Percentiles rank a stretch among this genome's conserved stretches.
These are phyloP conservation scores for Pleuronectes platessa DNA, from an alignment of 2,113 vertebrate genomes.

Conservation along the genomic window DNA sequence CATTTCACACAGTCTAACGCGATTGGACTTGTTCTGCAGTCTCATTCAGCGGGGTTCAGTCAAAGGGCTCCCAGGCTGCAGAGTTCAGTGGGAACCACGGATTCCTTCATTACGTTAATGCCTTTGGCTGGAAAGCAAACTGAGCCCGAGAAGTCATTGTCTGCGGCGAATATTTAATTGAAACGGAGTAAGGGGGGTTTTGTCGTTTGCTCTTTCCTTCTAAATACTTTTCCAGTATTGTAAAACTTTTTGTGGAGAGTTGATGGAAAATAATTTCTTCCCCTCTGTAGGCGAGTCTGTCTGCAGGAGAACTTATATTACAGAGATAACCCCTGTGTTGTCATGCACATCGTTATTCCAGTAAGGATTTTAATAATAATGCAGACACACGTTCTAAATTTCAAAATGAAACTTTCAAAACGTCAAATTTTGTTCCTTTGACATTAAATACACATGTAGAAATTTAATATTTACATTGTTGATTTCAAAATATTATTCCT, in stretches of 20 bases:
- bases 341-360: background rate
- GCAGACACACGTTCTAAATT: background rate
- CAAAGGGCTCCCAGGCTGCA: slow-evolving; percentile 49
- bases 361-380: no score
- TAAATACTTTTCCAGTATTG: slow-evolving; percentile 37
- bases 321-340: background rate
- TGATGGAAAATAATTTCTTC: background rate
- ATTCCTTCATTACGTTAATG: slow-evolving; percentile 68
- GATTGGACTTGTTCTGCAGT: slow-evolving; percentile 54
- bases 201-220: slow-evolving; percentile 50
- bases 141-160: slow-evolving; percentile 59
- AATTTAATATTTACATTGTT: no score
- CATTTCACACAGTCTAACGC: slow-evolving; percentile 59
- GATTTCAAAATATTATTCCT: no score
- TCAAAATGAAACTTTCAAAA: no score
- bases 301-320: background rate
- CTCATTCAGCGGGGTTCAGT: slow-evolving; percentile 60
- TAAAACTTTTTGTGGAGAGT: slow-evolving; percentile 44
- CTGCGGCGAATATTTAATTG: slow-evolving; percentile 62
- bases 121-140: slow-evolving; percentile 61
- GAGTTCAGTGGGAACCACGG: slow-evolving; percentile 59
- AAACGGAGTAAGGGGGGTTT: slow-evolving; percentile 42
- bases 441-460: no score
- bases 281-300: background rate
- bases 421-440: no score